Evolutionary conservation across 2,888 invertebrate species (phyloP).

Genomic region (Ophion costatus): DNA sequence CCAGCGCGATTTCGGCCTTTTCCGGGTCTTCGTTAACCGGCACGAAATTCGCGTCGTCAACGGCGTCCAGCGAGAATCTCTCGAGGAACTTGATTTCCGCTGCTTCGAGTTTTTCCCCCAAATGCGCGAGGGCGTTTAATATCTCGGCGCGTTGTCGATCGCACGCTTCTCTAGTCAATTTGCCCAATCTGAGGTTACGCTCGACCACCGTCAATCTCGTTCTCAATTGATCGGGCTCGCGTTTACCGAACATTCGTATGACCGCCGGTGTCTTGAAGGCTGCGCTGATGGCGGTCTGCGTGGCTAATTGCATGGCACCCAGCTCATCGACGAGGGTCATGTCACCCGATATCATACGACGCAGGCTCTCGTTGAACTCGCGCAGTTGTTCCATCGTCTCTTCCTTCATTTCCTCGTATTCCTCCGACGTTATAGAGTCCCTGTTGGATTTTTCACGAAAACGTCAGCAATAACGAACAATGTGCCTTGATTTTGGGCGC

Average conservation of each 20-base stretch:
- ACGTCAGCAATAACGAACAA: not conserved
- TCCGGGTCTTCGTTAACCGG: constrained; percentile 81
- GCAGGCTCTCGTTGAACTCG: constrained; percentile 88
- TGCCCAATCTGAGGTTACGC: constrained; percentile 87
- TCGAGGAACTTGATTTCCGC: constrained; percentile 84
- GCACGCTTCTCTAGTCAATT: constrained; percentile 84
- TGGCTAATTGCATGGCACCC: constrained; percentile 88
- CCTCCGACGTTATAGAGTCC: constrained; percentile 86
- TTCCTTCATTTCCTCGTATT: constrained; percentile 88
- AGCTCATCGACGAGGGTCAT: constrained; percentile 88
- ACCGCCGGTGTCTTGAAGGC: constrained; percentile 91
- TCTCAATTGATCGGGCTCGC: constrained; percentile 88
- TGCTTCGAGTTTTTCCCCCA: constrained; percentile 84
- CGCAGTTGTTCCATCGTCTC: constrained; percentile 89
- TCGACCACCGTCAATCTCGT: constrained; percentile 86
- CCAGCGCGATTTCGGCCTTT: constrained; percentile 75
- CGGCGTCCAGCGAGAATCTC: constrained; percentile 81
- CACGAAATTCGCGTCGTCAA: constrained; percentile 83
- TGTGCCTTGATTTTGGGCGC: no score
- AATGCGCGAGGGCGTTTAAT: constrained; percentile 84
- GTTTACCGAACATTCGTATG: constrained; percentile 89
- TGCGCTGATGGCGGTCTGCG: constrained; percentile 89
- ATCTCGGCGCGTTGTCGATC: constrained; percentile 85
- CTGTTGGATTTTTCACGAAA: constrained; percentile 78
- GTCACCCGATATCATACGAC: constrained; percentile 88